Evolutionary conservation across 2,797 vertebrate species (phyloP).

Genomic region (Xyrichtys novacula): DNA sequence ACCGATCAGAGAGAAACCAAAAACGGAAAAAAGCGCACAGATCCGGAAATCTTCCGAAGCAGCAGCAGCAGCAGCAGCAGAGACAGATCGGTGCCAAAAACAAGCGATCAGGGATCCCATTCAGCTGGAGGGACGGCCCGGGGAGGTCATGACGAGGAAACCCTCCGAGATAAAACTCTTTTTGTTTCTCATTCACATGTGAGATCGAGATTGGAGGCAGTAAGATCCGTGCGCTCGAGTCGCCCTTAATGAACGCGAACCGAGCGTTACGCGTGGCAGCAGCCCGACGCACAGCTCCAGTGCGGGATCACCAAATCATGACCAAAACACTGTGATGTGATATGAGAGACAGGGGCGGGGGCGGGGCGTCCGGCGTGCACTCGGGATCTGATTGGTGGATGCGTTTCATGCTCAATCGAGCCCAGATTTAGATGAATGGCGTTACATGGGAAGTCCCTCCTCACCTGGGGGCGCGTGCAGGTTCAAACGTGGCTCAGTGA

Average conservation of each 20-base stretch:
- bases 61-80: constrained; percentile 14
- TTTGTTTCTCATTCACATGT: not conserved
- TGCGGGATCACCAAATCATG: constrained; percentile 46
- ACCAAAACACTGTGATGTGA: constrained; percentile 73
- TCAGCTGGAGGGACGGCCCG: constrained; percentile 71
- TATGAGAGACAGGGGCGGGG: constrained; percentile 13
- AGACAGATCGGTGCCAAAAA: constrained; percentile 49
- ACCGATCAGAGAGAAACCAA: not conserved
- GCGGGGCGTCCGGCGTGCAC: not conserved
- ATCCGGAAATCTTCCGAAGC: constrained; percentile 13
- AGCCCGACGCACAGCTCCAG: not conserved
- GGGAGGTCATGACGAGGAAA: constrained; percentile 74
- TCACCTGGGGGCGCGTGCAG: constrained; percentile 30
- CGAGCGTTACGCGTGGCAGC: not conserved
- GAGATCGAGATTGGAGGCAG: rapidly evolving
- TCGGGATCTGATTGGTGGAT: constrained; percentile 59
- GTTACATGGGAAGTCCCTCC: constrained; percentile 24
- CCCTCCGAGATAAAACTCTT: constrained; percentile 49
- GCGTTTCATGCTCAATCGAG: constrained; percentile 19
- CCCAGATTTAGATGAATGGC: constrained; percentile 52
- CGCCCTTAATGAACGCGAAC: too few species aligned
- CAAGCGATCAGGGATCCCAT: constrained; percentile 67
- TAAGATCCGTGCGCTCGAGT: rapidly evolving
- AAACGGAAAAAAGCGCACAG: constrained; percentile 10
- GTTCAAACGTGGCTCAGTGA: constrained; percentile 3